phyloP scores from a whole-genome alignment of 2,797 vertebrate genomes.

The Rhodeus uyekii region DNA sequence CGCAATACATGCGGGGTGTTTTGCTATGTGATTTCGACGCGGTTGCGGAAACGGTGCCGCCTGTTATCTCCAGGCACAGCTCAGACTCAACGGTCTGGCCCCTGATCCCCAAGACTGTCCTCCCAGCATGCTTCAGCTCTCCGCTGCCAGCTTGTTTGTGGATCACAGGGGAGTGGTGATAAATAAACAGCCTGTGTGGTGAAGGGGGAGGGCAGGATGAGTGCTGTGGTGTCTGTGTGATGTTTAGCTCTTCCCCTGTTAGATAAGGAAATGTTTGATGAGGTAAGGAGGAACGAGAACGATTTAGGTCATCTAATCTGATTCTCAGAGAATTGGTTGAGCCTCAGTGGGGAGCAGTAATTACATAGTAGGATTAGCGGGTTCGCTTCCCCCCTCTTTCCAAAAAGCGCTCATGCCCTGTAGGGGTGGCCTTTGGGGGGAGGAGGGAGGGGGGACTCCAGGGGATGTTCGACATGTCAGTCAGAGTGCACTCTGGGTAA shows the following conservation, averaged over 20 bases:
- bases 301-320: constrained; percentile 85
- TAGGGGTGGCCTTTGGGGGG: constrained; percentile 4
- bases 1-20: background rate
- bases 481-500: constrained; percentile 34
- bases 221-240: constrained; percentile 65
- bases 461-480: constrained; percentile 4
- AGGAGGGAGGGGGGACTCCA: background rate
- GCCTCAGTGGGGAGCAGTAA: constrained; percentile 82
- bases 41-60: background rate
- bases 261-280: constrained; percentile 87
- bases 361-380: constrained; percentile 86
- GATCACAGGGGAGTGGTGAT: constrained; percentile 70
- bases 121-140: constrained; percentile 56
- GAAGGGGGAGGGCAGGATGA: background rate
- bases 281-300: constrained; percentile 75
- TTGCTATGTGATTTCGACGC: background rate
- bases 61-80: constrained; percentile 31
- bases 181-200: constrained; percentile 74
- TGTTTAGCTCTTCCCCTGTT: constrained; percentile 77
- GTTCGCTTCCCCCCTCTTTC: constrained; percentile 39
- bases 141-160: constrained; percentile 69
- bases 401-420: constrained; percentile 59
- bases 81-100: constrained; percentile 28
- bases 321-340: constrained; percentile 78
- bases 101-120: constrained; percentile 49